phyloP scores from a whole-genome alignment of 2,113 vertebrate species.

The human region GRCh38 chr1:99808501-99809000 shows the following conservation, averaged over 20 bases:
- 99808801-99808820: background rate
- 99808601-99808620: background rate
- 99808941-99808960: background rate
- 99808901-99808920: background rate
- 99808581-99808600: background rate
- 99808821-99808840: slow-evolving; percentile 58
- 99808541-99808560: background rate
- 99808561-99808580: background rate
- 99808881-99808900: background rate
- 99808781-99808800: background rate
- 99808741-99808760: background rate
- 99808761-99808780: background rate
- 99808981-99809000: background rate
- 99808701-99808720: background rate
- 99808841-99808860: slow-evolving; percentile 13
- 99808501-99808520: background rate
- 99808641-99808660: background rate
- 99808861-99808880: rapidly evolving
- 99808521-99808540: background rate
- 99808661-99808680: background rate
- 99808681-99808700: background rate
- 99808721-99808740: background rate
- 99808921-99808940: background rate
- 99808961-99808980: background rate
- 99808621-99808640: background rate